These are phyloP conservation scores for Holcopasites calliopsidis DNA, from an alignment of 1,140 invertebrate genomes.

Conservation along the genomic window DNA sequence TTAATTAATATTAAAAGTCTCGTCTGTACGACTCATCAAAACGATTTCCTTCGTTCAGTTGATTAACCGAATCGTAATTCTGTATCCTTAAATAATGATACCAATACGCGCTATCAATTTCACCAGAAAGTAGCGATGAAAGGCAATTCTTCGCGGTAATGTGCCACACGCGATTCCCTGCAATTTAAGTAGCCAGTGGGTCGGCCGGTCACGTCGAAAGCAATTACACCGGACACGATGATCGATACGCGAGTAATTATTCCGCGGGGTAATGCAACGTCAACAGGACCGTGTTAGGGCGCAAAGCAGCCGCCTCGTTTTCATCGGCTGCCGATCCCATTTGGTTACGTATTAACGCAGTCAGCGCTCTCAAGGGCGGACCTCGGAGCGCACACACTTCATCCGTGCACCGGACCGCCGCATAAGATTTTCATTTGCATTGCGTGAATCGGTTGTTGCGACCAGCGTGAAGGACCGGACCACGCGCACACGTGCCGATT, in stretches of 20 bases:
- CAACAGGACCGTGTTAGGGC: constrained; percentile 49
- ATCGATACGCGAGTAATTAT: constrained; percentile 70
- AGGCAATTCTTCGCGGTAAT: constrained; percentile 24
- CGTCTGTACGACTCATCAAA: neutral
- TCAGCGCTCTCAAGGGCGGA: constrained; percentile 18
- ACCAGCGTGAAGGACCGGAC: neutral
- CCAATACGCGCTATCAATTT: constrained; percentile 1
- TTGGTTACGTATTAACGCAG: constrained; percentile 46
- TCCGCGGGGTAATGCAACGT: constrained; percentile 62
- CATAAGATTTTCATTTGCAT: constrained; percentile 62
- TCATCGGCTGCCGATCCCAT: constrained; percentile 29
- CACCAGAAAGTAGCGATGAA: neutral
- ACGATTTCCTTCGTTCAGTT: neutral
- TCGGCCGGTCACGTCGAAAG: constrained; percentile 50
- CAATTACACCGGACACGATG: constrained; percentile 61
- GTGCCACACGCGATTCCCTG: neutral
- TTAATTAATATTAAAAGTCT: too few relatives aligned
- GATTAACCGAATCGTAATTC: neutral
- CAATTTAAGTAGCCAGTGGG: constrained; percentile 56
- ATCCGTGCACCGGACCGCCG: neutral
- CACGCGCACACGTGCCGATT: neutral
- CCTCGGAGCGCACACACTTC: neutral
- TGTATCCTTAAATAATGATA: constrained; percentile 19
- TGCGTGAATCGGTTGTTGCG: constrained; percentile 39
- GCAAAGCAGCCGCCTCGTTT: constrained; percentile 44